phyloP scores from a whole-genome alignment of 2,113 vertebrate genomes.

The Vidua chalybeata region DNA sequence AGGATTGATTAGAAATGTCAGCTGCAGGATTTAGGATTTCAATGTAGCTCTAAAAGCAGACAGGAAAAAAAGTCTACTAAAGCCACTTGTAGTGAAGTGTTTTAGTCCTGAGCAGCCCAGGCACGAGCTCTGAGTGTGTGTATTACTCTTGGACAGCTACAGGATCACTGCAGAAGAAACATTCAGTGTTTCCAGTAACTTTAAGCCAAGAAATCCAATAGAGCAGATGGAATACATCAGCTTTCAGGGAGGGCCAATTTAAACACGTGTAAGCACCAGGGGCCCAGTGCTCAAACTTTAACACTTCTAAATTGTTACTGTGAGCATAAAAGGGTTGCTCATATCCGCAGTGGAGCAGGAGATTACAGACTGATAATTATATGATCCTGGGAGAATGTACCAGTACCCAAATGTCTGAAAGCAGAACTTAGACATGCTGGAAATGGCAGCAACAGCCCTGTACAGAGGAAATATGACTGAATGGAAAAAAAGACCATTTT shows the following conservation, averaged over 20 bases:
- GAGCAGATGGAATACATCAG: conserved; percentile 61
- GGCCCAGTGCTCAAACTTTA: conserved; percentile 18
- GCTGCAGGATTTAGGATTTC: not conserved
- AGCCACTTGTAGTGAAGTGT: not conserved
- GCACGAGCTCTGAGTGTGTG: not conserved
- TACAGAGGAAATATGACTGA: not conserved
- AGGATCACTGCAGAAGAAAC: conserved; percentile 37
- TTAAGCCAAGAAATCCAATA: conserved; percentile 44
- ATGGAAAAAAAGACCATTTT: conserved; percentile 17
- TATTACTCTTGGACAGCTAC: conserved; percentile 34
- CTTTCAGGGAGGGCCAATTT: conserved; percentile 52
- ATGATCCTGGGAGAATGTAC: not conserved
- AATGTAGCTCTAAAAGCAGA: not conserved
- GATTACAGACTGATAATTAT: conserved; percentile 27
- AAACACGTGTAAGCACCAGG: conserved; percentile 45
- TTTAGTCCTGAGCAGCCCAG: not conserved
- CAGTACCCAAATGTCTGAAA: not conserved
- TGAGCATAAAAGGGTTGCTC: conserved; percentile 16
- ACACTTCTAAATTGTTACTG: conserved; percentile 25
- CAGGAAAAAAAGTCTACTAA: not conserved
- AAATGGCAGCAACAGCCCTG: not conserved
- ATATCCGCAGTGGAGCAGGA: not conserved
- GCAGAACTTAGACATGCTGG: not conserved
- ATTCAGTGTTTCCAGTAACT: conserved; percentile 53
- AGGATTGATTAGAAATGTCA: not conserved